phyloP scores from a whole-genome alignment of 2,888 invertebrate genomes.

The Therioaphis trifolii region DNA sequence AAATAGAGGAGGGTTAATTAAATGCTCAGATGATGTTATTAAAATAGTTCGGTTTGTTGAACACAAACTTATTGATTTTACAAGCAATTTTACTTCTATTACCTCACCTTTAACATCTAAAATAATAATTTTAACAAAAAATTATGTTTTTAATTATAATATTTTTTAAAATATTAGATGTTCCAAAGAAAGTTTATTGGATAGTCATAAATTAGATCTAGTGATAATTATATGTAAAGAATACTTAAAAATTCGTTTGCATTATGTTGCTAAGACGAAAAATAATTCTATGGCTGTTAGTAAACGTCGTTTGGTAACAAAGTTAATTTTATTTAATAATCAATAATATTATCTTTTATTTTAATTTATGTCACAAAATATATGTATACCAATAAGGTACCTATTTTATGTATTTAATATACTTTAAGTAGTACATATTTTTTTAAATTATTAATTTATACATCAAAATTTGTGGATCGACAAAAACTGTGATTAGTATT shows the following conservation, averaged over 20 bases:
- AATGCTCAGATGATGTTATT: not conserved
- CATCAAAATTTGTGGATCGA: no score
- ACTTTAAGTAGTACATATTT: no score
- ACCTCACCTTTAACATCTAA: not conserved
- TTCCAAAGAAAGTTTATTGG: not conserved
- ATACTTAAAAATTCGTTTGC: not conserved
- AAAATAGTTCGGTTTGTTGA: not conserved
- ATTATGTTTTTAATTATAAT: conserved; percentile 3
- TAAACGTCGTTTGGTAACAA: not conserved
- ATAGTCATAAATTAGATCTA: not conserved
- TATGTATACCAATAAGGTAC: no score
- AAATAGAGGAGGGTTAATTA: not conserved
- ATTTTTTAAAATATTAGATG: not conserved
- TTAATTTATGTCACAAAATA: no score
- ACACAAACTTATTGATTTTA: not conserved
- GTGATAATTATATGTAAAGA: not conserved
- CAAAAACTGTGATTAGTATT: no score
- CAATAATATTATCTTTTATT: no score
- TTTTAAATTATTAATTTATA: no score
- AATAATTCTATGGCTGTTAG: not conserved
- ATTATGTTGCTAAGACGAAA: conserved; percentile 17
- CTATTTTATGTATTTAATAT: no score
- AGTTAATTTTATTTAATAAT: no score
- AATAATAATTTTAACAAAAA: not conserved
- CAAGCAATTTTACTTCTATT: conserved; percentile 2